phyloP scores from a whole-genome alignment of 1,140 invertebrate genomes.

The Thaumatotibia leucotreta region DNA sequence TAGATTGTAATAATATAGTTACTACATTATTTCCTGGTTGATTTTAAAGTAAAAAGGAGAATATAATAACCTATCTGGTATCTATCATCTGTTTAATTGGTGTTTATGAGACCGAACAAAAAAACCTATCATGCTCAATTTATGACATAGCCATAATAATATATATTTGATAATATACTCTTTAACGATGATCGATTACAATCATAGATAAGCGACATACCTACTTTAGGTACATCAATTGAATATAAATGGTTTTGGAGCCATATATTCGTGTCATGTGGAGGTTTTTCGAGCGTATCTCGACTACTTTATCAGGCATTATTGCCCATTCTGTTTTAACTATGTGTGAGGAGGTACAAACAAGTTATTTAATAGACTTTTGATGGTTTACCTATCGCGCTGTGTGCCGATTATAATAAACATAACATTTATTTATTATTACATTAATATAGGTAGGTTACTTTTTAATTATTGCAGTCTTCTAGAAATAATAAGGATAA shows the following conservation, averaged over 20 bases:
- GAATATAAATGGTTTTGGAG: background rate
- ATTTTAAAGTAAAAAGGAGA: too few species aligned
- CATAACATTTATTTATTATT: background rate
- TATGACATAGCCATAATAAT: too few species aligned
- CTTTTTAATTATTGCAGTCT: background rate
- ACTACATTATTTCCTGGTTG: too few species aligned
- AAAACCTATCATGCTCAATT: too few species aligned
- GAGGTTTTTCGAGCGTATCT: background rate
- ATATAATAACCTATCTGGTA: too few species aligned
- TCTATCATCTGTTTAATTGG: too few species aligned
- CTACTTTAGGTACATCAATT: background rate
- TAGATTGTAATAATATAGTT: too few species aligned
- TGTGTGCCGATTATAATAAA: background rate
- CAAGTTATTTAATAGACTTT: background rate
- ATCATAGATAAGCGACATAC: background rate
- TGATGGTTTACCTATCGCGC: background rate
- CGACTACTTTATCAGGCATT: background rate
- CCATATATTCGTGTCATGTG: background rate
- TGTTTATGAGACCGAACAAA: too few species aligned
- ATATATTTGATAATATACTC: background rate
- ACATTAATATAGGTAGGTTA: background rate
- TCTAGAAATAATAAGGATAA: background rate
- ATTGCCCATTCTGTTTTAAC: conserved; percentile 1
- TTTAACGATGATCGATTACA: background rate
- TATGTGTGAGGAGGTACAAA: background rate